These are phyloP conservation scores for Heliconius nattereri DNA, from an alignment of 1,140 invertebrate genomes.

Conservation along the genomic window DNA sequence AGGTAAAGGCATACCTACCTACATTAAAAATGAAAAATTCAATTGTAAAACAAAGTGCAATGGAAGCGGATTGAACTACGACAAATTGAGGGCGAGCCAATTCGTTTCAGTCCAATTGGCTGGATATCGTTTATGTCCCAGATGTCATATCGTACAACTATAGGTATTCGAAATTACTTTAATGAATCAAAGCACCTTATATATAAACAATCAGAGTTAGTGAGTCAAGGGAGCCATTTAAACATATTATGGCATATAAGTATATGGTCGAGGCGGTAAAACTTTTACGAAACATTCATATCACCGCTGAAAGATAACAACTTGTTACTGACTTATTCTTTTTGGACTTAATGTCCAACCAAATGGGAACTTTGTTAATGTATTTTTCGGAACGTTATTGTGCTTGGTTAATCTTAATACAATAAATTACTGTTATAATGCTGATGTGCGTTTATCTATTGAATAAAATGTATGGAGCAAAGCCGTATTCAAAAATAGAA, in stretches of 20 bases:
- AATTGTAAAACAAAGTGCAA: conserved; percentile 66
- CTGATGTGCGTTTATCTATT: too few species aligned
- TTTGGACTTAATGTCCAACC: not conserved
- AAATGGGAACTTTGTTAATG: too few species aligned
- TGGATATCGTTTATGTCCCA: conserved; percentile 73
- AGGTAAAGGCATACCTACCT: not conserved
- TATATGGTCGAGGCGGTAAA: conserved; percentile 6
- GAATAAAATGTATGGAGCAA: too few species aligned
- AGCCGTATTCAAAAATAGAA: too few species aligned
- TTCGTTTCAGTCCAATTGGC: conserved; percentile 79
- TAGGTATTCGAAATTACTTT: conserved; percentile 25
- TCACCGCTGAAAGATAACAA: not conserved
- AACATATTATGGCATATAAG: conserved; percentile 8
- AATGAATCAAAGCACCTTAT: conserved; percentile 29
- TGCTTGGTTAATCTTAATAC: too few species aligned
- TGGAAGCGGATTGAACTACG: conserved; percentile 63
- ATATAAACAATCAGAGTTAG: conserved; percentile 28
- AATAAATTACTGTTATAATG: too few species aligned
- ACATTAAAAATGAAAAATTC: conserved; percentile 30
- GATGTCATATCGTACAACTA: conserved; percentile 54
- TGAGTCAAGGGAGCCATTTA: not conserved
- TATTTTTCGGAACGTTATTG: too few species aligned
- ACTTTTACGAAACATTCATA: conserved; percentile 22
- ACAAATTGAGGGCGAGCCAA: conserved; percentile 78
- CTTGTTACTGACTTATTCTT: not conserved